Base-by-base conservation (phyloP, 2,888 invertebrate species). In the Amaurobius ferox region DNA sequence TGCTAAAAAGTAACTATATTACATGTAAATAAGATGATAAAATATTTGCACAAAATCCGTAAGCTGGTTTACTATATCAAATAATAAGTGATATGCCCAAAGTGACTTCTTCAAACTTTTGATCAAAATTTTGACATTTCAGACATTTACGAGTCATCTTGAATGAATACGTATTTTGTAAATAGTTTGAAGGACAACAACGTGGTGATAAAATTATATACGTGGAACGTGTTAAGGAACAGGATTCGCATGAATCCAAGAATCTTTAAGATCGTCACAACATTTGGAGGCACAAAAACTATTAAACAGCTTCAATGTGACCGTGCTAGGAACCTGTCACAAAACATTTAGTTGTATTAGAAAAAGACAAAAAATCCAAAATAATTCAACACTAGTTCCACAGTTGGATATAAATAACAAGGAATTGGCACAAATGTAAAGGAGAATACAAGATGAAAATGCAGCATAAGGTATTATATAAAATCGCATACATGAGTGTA, bases 361-460 rank as follows among this genome's bases (percentile, higher is more conserved):
- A 72, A 73, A 67, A 68, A 40, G 74, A 74, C 68, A 19, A 62
- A 80, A 61, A 48, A 79, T 68, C 26, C 23, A 80, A 80, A 67
- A 68, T 80, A 79, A 72, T 71, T 32, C 44, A 74, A 80, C 80
- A 74, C 23, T 61, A 74, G 68, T 74, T 61, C n/a, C 79, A 80
- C 64, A 48, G 40, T 73, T 68, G 55, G 76, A 74, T 79, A 71
- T 28, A 30, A 70, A 26, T 76, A 70, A 83, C 76, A 81, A 77
- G 74, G 68, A 85, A 85, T 85, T 85, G 83, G 77, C 79, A 86
- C 79, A 71, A 76, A 76, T 76, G 44, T 68, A 71, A 55, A 64
- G 26, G 16, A 26, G 73, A 86, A 74, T 70, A 71, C 30, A 79
- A 48, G 70, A 79, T 76, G 66, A 72, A 73, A 78, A 74, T 62